Evolutionary conservation across 1,140 invertebrate species (phyloP).

Genomic region (Eciton burchellii): DNA sequence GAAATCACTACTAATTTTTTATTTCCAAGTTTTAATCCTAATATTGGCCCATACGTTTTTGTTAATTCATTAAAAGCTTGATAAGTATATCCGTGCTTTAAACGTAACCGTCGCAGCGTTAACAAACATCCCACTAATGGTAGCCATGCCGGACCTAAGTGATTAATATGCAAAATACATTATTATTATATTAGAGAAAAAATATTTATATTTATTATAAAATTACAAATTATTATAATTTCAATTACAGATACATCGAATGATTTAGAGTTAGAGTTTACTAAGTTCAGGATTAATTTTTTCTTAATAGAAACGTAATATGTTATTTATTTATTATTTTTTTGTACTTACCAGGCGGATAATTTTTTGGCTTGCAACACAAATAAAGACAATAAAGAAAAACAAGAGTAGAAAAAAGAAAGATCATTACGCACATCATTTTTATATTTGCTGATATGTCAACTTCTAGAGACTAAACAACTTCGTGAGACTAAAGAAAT

Average conservation of each 20-base stretch:
- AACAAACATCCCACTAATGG: constrained; percentile 83
- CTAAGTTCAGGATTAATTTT: too few relatives aligned
- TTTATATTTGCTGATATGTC: constrained; percentile 37
- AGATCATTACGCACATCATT: constrained; percentile 69
- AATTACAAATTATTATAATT: too few relatives aligned
- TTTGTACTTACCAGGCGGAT: constrained; percentile 79
- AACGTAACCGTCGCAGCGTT: constrained; percentile 72
- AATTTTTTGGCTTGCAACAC: constrained; percentile 78
- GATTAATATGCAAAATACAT: constrained; percentile 7
- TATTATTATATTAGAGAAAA: neutral
- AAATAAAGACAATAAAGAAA: constrained; percentile 70
- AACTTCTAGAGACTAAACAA: too few relatives aligned
- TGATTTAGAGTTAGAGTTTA: too few relatives aligned
- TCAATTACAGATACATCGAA: too few relatives aligned
- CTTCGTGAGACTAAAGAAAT: neutral
- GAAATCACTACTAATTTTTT: constrained; percentile 88
- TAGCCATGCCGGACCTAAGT: constrained; percentile 83
- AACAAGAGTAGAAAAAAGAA: constrained; percentile 56
- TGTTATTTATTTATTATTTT: too few relatives aligned
- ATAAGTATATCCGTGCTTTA: constrained; percentile 79
- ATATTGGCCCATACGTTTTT: constrained; percentile 81
- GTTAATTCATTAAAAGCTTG: constrained; percentile 79
- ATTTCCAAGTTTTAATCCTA: constrained; percentile 86
- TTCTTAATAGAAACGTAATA: too few relatives aligned
- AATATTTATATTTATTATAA: too few relatives aligned